A percentile compares a stretch with the other conserved stretches of the same genome.
phyloP scores from a whole-genome alignment of 2,113 vertebrate species.

The Telmatochromis sp. region DNA sequence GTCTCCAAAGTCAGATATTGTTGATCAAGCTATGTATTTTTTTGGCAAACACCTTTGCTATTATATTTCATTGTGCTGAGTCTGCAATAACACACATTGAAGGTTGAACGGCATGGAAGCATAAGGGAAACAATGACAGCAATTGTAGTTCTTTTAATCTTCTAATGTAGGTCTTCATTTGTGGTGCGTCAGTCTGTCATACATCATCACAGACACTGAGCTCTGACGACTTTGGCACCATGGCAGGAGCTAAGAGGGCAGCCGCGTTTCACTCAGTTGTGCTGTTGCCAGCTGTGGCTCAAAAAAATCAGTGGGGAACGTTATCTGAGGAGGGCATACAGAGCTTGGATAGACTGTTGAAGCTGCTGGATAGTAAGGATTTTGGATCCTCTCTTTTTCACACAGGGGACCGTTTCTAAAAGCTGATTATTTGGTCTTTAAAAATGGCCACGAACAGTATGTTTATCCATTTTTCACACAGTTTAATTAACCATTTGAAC shows the following conservation, averaged over 20 bases:
- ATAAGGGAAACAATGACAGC: not conserved
- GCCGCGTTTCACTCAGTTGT: not conserved
- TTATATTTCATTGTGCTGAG: not conserved
- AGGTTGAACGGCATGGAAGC: not conserved
- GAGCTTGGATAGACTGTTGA: not conserved
- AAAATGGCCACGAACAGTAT: not conserved
- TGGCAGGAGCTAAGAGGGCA: not conserved
- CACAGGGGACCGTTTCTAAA: not conserved
- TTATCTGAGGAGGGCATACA: not conserved
- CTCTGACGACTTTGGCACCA: constrained; percentile 2
- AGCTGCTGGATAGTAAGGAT: not conserved
- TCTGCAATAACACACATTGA: not conserved
- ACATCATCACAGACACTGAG: not conserved
- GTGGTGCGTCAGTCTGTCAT: not conserved
- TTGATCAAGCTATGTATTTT: not conserved
- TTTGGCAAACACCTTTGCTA: not conserved
- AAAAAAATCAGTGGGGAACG: not conserved
- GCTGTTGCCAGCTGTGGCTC: not conserved
- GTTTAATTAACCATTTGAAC: not conserved
- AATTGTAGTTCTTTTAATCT: not conserved
- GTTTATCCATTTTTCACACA: not conserved
- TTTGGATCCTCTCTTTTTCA: not conserved
- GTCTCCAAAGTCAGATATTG: not conserved
- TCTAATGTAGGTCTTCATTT: not conserved
- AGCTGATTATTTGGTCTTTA: not conserved